Percentiles rank a stretch among this genome's conserved stretches.
These are phyloP conservation scores for Salvelinus alpinus DNA, from an alignment of 2,113 vertebrate species.

Conservation along the genomic window DNA sequence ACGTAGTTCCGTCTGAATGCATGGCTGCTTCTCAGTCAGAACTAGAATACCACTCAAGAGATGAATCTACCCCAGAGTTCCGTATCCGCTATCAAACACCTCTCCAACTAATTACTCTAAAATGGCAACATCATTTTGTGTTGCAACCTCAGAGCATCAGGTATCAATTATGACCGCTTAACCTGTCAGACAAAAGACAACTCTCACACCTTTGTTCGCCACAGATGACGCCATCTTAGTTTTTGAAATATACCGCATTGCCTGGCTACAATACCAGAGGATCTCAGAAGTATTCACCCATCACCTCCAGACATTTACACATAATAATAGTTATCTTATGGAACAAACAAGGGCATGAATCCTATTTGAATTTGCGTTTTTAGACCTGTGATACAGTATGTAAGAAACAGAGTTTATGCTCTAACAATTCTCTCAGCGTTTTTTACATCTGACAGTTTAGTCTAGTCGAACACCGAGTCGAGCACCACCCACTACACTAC, in stretches of 20 bases:
- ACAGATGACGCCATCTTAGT: too few relatives aligned
- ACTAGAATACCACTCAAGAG: not conserved
- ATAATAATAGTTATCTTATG: too few relatives aligned
- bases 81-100: not conserved
- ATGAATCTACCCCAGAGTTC: slow-evolving; percentile 7
- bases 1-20: slow-evolving; percentile 31
- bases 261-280: not conserved
- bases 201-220: not conserved
- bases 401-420: not conserved
- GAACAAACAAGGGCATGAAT: not conserved
- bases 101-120: slow-evolving; percentile 3
- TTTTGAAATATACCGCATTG: not conserved
- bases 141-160: not conserved
- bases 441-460: not conserved
- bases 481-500: not conserved
- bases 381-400: not conserved
- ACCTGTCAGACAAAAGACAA: slow-evolving; percentile 6
- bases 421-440: not conserved
- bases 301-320: not conserved
- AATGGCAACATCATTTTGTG: slow-evolving; percentile 2
- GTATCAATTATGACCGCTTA: not conserved
- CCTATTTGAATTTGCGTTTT: not conserved
- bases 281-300: not conserved
- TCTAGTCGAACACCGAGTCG: not conserved
- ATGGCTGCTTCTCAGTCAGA: slow-evolving; percentile 20